Evolutionary conservation across 1,140 invertebrate species (phyloP), one percentile per base, ranked within the genome.

Genomic region (Marisa cornuarietis): DNA sequence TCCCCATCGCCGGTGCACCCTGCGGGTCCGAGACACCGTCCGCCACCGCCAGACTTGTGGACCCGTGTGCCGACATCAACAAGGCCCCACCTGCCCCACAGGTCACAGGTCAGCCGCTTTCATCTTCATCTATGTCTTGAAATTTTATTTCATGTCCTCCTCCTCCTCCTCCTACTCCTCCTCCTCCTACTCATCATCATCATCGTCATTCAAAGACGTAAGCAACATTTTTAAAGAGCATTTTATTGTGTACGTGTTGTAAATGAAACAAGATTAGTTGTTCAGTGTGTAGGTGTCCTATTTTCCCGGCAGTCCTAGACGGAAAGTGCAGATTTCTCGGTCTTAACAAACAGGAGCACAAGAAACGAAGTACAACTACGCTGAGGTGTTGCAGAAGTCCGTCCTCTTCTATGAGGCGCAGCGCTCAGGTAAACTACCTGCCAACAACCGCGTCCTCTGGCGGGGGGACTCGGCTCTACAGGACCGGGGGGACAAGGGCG

Each of bases 341-440:
- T 42, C 31, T 42, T 49, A 1, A 26, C 49, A 16, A 58, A 26
- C 72, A 75, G 73, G 61, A 7, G 54, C 54, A 20, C 54, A 58
- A 7, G 13, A 9, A 13, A 76, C 51, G 75, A 87, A 87, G 73
- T 87, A 88, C 76, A 82, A 88, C 79, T 88, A 88, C 65, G 81
- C 58, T 4, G 81, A 90, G 22, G 90, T 89, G 2, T 79, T 92
- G 52, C 71, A 76, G 42, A 90, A 89, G 84, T 91, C 91, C 13
- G 81, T 91, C 16, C 77, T 92, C 26, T 94, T 94, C 86, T 94
- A 94, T 87, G 93, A 94, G 86, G 93, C 94, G 1, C 93, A 94
- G 87, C 88, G 94, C 68, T 94, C 93, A 13, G 94, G 94, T 7
- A 91, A 91, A 71, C 90, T 94, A 8, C 92, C 93, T 0, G 78